Conservation (phyloP, 2,888 invertebrate species). For the Drosophila atripex region DNA sequence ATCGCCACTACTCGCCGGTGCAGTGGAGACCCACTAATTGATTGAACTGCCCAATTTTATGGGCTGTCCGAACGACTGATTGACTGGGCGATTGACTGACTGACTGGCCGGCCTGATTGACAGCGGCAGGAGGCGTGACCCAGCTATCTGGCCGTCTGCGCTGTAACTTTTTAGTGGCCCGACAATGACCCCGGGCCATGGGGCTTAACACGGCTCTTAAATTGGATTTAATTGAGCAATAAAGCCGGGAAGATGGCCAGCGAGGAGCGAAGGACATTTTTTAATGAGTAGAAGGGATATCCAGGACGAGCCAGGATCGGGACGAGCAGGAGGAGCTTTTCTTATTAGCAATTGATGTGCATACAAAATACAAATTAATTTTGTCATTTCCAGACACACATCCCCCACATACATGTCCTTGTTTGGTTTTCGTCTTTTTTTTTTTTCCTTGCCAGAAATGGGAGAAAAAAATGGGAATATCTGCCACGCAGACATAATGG, state of each 20-base stretch:
- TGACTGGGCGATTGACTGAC: constrained; percentile 44
- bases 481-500: constrained; percentile 41
- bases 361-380: constrained; percentile 50
- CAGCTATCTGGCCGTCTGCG: constrained; percentile 1
- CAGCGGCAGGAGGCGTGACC: constrained; percentile 15
- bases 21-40: constrained; percentile 49
- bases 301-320: not conserved
- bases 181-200: constrained; percentile 24
- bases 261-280: constrained; percentile 12
- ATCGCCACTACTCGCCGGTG: not conserved
- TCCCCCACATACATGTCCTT: not conserved
- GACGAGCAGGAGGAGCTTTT: not conserved
- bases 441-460: no score
- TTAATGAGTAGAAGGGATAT: constrained; percentile 13
- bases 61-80: constrained; percentile 51
- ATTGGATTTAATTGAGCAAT: constrained; percentile 38
- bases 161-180: constrained; percentile 38
- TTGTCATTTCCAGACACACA: constrained; percentile 40
- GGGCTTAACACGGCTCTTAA: constrained; percentile 25
- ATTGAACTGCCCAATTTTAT: constrained; percentile 58
- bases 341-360: constrained; percentile 47
- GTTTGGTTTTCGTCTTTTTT: constrained; percentile 11
- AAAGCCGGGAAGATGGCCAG: constrained; percentile 24
- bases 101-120: constrained; percentile 28
- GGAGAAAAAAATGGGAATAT: constrained; percentile 3